A percentile compares a stretch with the other conserved stretches of the same genome.
phyloP scores from a whole-genome alignment of 2,888 invertebrate species.

The Heliconius aoede region DNA sequence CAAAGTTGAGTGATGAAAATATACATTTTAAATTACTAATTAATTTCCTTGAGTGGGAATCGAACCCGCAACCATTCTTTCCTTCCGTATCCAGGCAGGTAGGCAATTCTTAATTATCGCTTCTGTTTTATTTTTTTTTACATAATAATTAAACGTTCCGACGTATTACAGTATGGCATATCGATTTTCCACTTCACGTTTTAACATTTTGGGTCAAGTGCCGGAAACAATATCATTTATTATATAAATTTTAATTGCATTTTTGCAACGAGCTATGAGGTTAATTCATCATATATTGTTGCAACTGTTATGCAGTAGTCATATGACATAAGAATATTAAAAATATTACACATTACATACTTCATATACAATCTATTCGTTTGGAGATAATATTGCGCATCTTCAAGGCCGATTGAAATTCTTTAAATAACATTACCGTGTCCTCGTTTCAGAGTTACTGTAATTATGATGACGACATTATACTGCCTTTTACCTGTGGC shows the following conservation, averaged over 20 bases:
- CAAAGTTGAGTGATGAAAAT: too few species aligned
- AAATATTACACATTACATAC: conserved; percentile 9
- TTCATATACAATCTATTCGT: conserved; percentile 14
- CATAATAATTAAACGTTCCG: not conserved
- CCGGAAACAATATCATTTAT: conserved; percentile 8
- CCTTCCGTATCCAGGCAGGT: too few species aligned
- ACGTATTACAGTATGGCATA: not conserved
- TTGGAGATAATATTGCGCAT: conserved; percentile 17
- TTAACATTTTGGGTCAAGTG: not conserved
- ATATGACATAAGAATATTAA: conserved; percentile 23
- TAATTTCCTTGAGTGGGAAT: too few species aligned
- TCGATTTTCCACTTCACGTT: conserved; percentile 3
- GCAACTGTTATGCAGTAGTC: conserved; percentile 34
- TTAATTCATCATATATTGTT: conserved; percentile 20
- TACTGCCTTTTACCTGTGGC: not conserved
- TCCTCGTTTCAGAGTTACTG: conserved; percentile 9
- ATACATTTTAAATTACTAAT: too few species aligned
- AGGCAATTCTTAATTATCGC: not conserved
- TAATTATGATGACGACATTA: not conserved
- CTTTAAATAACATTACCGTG: conserved; percentile 10
- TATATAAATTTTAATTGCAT: conserved; percentile 14
- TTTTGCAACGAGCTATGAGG: conserved; percentile 16
- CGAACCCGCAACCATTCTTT: too few species aligned
- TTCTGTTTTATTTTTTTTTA: not conserved
- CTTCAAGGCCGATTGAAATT: conserved; percentile 25